These are phyloP conservation scores for Enteromius afrohamiltoni DNA, from an alignment of 2,797 vertebrate species.

Conservation along the genomic window DNA sequence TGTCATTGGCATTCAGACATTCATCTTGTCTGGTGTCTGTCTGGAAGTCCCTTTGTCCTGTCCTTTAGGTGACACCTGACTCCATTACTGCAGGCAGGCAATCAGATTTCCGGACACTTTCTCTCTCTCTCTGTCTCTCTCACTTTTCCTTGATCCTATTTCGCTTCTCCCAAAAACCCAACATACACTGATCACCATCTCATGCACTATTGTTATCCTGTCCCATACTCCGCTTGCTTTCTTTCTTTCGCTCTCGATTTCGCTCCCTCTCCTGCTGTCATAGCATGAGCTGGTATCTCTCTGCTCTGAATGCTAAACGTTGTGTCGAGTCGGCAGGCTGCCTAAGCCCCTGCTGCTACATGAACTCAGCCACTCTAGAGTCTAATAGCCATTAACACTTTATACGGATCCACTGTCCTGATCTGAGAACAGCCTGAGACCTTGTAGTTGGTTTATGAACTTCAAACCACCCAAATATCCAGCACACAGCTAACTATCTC, in stretches of 20 bases:
- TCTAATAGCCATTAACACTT: conserved; percentile 50
- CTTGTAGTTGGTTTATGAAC: conserved; percentile 36
- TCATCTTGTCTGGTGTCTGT: conserved; percentile 62
- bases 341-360: conserved; percentile 66
- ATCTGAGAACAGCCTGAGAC: conserved; percentile 35
- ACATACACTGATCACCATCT: background rate
- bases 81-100: conserved; percentile 64
- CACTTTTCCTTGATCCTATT: conserved; percentile 6
- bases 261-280: conserved; percentile 68
- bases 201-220: background rate
- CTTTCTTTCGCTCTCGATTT: conserved; percentile 60
- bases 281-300: conserved; percentile 68
- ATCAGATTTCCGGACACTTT: conserved; percentile 52
- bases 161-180: conserved; percentile 6
- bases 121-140: background rate
- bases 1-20: conserved; percentile 81
- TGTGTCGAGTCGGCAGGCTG: conserved; percentile 67
- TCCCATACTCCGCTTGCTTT: conserved; percentile 38
- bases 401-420: conserved; percentile 29
- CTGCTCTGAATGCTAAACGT: conserved; percentile 80
- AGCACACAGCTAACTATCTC: conserved; percentile 15
- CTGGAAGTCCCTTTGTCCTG: conserved; percentile 47
- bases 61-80: conserved; percentile 63
- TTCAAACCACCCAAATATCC: conserved; percentile 32
- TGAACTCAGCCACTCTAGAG: conserved; percentile 40